Conservation (phyloP, 2,113 vertebrate species). For the Mustela lutreola region DNA sequence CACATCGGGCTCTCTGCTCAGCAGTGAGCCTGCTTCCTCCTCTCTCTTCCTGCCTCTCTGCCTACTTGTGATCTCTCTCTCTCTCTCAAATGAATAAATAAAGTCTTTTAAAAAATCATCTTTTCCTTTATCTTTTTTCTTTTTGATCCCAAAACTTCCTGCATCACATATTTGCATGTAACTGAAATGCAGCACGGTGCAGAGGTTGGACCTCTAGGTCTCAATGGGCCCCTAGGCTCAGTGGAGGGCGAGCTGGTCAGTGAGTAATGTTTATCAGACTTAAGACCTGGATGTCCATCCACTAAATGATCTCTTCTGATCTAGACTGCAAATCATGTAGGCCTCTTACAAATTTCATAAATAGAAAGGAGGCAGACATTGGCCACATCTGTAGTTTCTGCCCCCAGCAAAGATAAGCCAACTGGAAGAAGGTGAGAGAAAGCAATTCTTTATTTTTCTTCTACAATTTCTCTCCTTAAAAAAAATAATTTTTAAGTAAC, state of each 20-base stretch:
- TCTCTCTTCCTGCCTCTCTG: too few species aligned
- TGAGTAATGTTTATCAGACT: background rate
- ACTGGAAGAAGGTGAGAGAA: background rate
- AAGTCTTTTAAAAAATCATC: background rate
- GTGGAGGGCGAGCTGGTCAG: background rate
- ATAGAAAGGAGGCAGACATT: background rate
- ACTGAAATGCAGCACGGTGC: background rate
- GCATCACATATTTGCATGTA: background rate
- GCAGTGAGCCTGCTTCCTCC: too few species aligned
- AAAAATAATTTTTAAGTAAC: background rate
- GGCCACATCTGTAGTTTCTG: background rate
- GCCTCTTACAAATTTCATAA: background rate
- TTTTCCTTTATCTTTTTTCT: background rate
- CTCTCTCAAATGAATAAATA: too few species aligned
- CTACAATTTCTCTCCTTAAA: background rate
- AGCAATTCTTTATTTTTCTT: background rate
- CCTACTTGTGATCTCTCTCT: too few species aligned
- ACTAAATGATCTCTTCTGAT: background rate
- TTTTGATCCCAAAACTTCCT: constrained; percentile 24
- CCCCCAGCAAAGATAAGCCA: background rate
- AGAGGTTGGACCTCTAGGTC: background rate
- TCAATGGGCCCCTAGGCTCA: background rate
- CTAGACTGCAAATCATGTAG: background rate
- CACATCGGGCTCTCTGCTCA: too few species aligned
- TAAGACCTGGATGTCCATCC: background rate